These are phyloP conservation scores for Seira musarum DNA, from an alignment of 2,888 invertebrate species.

Conservation along the genomic window DNA sequence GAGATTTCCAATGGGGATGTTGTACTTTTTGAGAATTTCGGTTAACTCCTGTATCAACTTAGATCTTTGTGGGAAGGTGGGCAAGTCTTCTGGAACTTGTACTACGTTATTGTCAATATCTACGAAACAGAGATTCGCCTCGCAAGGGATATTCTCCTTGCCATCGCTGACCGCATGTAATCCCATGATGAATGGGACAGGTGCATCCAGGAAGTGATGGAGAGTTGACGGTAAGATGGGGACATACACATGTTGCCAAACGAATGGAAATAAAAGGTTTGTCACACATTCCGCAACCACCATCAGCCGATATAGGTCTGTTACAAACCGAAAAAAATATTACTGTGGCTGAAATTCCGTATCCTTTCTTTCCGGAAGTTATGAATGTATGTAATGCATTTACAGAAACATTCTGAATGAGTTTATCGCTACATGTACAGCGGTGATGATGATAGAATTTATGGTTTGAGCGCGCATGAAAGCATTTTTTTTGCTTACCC, in stretches of 20 bases:
- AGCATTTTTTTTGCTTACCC: constrained; percentile 80
- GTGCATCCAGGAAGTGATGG: constrained; percentile 98
- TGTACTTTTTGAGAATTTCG: constrained; percentile 78
- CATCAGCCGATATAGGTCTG: constrained; percentile 96
- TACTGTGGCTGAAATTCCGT: too few species aligned
- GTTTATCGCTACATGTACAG: too few species aligned
- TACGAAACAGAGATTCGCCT: constrained; percentile 94
- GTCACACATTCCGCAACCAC: constrained; percentile 95
- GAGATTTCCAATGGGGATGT: constrained; percentile 71
- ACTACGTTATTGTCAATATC: constrained; percentile 95
- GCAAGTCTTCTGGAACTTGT: constrained; percentile 85
- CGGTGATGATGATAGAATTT: too few species aligned
- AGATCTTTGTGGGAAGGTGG: constrained; percentile 90
- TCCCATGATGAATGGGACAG: constrained; percentile 99
- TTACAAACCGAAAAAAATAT: too few species aligned
- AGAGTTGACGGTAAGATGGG: constrained; percentile 96
- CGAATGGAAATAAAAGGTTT: constrained; percentile 92
- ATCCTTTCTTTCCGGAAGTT: too few species aligned
- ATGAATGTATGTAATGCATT: too few species aligned
- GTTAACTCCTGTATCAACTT: constrained; percentile 89
- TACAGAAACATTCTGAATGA: too few species aligned
- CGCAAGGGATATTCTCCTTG: constrained; percentile 71
- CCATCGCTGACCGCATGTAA: constrained; percentile 73
- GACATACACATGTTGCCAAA: constrained; percentile 99
- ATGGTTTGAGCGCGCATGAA: too few species aligned